Conservation (phyloP, 2,113 vertebrate species). For the Menura novaehollandiae region DNA sequence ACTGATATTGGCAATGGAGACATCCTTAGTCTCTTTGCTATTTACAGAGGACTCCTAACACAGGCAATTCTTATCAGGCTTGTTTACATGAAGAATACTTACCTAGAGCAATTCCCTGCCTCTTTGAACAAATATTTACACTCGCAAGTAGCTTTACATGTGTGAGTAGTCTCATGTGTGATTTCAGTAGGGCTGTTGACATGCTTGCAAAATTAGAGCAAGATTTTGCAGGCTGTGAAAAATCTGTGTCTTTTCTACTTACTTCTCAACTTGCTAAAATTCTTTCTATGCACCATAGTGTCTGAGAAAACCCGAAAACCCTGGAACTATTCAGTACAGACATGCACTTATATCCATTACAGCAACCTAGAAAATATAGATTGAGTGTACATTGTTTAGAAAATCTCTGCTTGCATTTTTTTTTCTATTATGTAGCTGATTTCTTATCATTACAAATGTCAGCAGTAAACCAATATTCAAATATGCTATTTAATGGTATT, state of each 20-base stretch:
- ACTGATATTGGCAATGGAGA: background rate
- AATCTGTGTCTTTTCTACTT: background rate
- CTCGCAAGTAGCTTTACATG: background rate
- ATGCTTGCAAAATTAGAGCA: background rate
- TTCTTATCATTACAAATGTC: conserved; percentile 12
- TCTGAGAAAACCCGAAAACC: background rate
- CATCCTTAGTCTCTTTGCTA: background rate
- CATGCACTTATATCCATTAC: background rate
- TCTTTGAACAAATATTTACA: conserved; percentile 14
- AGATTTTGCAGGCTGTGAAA: background rate
- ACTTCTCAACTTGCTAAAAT: background rate
- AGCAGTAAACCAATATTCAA: background rate
- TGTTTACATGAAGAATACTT: conserved; percentile 12
- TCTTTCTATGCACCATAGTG: background rate
- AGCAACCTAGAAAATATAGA: background rate
- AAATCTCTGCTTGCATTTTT: background rate
- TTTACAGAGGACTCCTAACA: conserved; percentile 1
- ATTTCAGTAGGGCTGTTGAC: background rate
- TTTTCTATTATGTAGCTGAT: background rate
- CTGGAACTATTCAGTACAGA: background rate
- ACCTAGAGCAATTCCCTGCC: background rate
- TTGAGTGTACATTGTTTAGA: background rate
- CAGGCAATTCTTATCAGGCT: background rate
- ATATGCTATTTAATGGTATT: background rate
- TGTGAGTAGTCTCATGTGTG: background rate